Base-by-base conservation (phyloP, 2,888 invertebrate species). In the Beris morrisii region DNA sequence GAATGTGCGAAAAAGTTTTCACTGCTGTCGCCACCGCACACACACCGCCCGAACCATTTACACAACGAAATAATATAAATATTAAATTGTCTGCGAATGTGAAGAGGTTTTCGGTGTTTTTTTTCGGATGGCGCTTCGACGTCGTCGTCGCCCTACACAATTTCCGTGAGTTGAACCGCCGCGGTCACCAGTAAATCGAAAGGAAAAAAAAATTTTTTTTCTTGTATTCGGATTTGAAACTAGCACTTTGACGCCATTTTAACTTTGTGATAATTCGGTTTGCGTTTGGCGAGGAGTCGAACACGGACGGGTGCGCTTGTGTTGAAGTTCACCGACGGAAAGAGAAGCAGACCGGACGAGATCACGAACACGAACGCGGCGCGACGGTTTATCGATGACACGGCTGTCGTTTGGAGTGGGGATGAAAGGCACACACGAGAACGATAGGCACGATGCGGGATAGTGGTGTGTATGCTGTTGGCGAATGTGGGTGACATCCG, bases 221-320 rank as follows among this genome's bases (percentile, higher is more conserved):
- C 65, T 30, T 64, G 65, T 68, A 32, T 68, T 65, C 61, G 44
- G 38, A 54, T 56, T 52, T 28, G n/a, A 59, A 68, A 68, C 68
- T 68, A 68, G 66, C 66, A 68, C 68, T 68, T 64, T 68, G 68
- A 68, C 68, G 68, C 68, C 68, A 68, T 68, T 66, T 68, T 68
- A 68, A 66, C 56, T 56, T 56, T 56, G 43, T n/a, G 32, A 15
- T 43, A 58, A 56, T 56, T 56, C 38, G 9, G 56, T 45, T 50
- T 48, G 50, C 30, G 48, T 59, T 59, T 22, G 31, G n/a, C 38
- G 48, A 38, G 15, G 15, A 56, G 50, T 13, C 44, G 30, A 55
- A 52, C 52, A 58, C 52, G 45, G 45, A 55, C 64, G 64, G 57
- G 68, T 68, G 55, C 57, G 63, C 63, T 63, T 68, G 65, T 68